Base-by-base conservation (phyloP, 2,113 vertebrate species). In the Gyps fulvus region DNA sequence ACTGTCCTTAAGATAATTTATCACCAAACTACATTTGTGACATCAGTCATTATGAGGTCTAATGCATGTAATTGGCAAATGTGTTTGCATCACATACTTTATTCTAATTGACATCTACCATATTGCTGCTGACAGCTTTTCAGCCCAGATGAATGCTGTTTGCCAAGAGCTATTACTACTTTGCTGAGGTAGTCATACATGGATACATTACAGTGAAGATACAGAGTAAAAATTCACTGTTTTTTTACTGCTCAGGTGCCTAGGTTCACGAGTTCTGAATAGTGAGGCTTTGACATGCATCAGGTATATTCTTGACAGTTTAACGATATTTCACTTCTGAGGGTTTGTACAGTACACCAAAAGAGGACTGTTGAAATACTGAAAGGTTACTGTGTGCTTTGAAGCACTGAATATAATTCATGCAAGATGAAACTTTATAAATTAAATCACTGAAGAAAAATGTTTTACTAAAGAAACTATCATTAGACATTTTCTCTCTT, bases 1-100 rank as follows among this genome's bases (percentile, higher is more conserved):
- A 96, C 95, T 97, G 89, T 90, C 92, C 94, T 97, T 97, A 94
- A 94, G 87, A 94, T 95, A 97, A 97, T 97, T 97, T 96, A 97
- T 97, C 92, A 87, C 91, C 93, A 96, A 65, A 89, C 93, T 97
- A 94, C 81, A 95, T 95, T 97, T 87, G 79, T 96, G 95, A 96
- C 95, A 97, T 98, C 94, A 96, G 88, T 95, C 91, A 96, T 98
- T 97, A 97, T 95, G 96, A 96, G 85, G 92, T 90, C 90, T 98
- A 97, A 96, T 97, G 96, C 92, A 95, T 97, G 96, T 97, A 97
- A 97, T 92, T 97, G 96, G 94, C 93, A 97, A 96, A 97, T 96
- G 96, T 94, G 89, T 97, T 97, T 97, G 93, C 91, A 63, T 97
- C 13, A 8, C 93, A 93, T 98, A 96, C 92, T 97, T 98, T 96